Percentiles rank a stretch among this genome's conserved stretches.
Evolutionary conservation across 2,797 vertebrate genomes (phyloP).

Genomic region (Gorsachius magnificus): DNA sequence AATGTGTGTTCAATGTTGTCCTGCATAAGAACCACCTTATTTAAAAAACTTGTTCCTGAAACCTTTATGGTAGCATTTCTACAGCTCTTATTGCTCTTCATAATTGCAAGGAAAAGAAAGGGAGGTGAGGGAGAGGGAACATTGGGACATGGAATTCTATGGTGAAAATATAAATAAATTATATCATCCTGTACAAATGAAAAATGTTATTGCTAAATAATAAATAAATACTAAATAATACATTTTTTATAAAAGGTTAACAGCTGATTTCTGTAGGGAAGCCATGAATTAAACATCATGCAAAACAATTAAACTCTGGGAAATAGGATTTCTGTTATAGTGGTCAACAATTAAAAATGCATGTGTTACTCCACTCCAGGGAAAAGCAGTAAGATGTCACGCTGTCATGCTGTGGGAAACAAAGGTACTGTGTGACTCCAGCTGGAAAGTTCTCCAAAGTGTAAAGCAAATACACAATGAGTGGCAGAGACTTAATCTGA

Average conservation of each 20-base stretch:
- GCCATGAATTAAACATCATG: slow-evolving; percentile 64
- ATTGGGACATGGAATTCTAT: not conserved
- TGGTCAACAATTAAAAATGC: slow-evolving; percentile 69
- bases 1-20: not conserved
- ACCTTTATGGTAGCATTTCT: not conserved
- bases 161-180: slow-evolving; percentile 62
- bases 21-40: not conserved
- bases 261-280: slow-evolving; percentile 60
- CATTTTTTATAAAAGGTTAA: slow-evolving; percentile 38
- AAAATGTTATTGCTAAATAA: slow-evolving; percentile 64
- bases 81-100: not conserved
- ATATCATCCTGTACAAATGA: slow-evolving; percentile 42
- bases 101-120: not conserved
- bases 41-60: not conserved
- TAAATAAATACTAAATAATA: slow-evolving; percentile 70
- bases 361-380: slow-evolving; percentile 38
- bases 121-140: not conserved
- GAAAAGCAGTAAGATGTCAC: slow-evolving; percentile 32
- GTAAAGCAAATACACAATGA: not conserved
- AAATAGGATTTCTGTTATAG: slow-evolving; percentile 53
- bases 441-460: slow-evolving; percentile 24
- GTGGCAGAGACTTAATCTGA: slow-evolving; percentile 21
- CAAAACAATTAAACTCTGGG: slow-evolving; percentile 65
- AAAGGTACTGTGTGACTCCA: not conserved
- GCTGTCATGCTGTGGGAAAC: not conserved